Evolutionary conservation across 1,140 invertebrate species (phyloP).

Genomic region (Lanistes nyassanus): DNA sequence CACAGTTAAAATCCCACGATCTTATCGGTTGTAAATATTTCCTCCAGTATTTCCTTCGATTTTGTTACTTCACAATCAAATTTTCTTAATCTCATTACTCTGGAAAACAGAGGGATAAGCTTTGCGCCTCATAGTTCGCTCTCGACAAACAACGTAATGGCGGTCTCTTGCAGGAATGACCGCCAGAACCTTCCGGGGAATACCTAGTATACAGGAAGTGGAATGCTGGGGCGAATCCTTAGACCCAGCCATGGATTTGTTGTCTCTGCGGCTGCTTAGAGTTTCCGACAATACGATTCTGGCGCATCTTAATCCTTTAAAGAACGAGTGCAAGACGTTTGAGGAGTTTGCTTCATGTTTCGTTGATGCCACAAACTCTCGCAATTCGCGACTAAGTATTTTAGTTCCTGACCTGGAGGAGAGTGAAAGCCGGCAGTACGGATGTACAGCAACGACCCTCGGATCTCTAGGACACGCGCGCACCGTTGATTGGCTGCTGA

Average conservation of each 20-base stretch:
- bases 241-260: background rate
- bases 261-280: constrained; percentile 11
- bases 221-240: constrained; percentile 16
- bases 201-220: constrained; percentile 25
- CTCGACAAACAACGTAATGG: too few relatives aligned
- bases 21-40: too few relatives aligned
- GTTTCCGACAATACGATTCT: background rate
- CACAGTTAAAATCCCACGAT: too few relatives aligned
- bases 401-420: constrained; percentile 12
- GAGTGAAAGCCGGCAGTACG: constrained; percentile 5
- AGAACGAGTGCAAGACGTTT: constrained; percentile 15
- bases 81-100: too few relatives aligned
- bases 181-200: background rate
- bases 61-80: too few relatives aligned
- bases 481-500: background rate
- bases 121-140: too few relatives aligned
- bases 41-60: too few relatives aligned
- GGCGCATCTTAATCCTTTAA: constrained; percentile 10
- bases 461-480: constrained; percentile 3
- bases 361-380: constrained; percentile 3
- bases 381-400: constrained; percentile 9
- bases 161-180: constrained; percentile 1
- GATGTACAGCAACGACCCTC: constrained; percentile 1
- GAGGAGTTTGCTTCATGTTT: constrained; percentile 12
- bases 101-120: too few relatives aligned